phyloP scores from a whole-genome alignment of 2,113 vertebrate species.

The Chaetura pelagica region DNA sequence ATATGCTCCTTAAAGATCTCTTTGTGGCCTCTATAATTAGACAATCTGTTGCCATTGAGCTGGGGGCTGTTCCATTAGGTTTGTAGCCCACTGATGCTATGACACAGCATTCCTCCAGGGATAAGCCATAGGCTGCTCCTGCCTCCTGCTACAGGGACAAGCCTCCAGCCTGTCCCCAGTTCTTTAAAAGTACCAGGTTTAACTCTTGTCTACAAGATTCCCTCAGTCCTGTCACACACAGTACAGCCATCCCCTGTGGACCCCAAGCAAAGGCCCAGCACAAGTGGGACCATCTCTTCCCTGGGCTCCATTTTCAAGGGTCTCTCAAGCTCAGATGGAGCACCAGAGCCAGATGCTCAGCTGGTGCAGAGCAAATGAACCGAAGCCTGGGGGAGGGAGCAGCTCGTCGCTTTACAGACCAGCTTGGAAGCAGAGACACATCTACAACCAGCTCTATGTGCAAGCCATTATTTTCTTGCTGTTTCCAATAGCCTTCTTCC shows the following conservation, averaged over 20 bases:
- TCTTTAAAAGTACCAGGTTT: not conserved
- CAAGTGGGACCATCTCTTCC: not conserved
- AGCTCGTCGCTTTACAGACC: not conserved
- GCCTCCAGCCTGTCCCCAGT: not conserved
- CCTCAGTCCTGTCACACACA: rapidly evolving
- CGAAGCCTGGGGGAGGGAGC: not conserved
- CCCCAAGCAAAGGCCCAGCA: rapidly evolving
- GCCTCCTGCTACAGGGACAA: not conserved
- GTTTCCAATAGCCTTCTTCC: not conserved
- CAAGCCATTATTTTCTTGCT: not conserved
- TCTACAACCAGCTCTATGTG: not conserved
- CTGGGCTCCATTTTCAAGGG: rapidly evolving
- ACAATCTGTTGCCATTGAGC: not conserved
- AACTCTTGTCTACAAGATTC: rapidly evolving
- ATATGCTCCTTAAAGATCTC: not conserved
- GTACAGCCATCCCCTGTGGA: rapidly evolving
- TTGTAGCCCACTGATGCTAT: not conserved
- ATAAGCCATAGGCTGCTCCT: not conserved
- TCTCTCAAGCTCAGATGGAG: not conserved
- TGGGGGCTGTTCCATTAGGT: rapidly evolving
- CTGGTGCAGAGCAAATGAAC: not conserved
- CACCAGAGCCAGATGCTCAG: not conserved
- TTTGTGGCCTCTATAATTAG: not conserved
- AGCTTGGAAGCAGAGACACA: not conserved
- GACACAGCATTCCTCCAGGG: not conserved